A percentile compares a stretch with the other conserved stretches of the same genome.
Evolutionary conservation across 2,888 invertebrate genomes (phyloP).

Genomic region (Acanthosoma haemorrhoidale): DNA sequence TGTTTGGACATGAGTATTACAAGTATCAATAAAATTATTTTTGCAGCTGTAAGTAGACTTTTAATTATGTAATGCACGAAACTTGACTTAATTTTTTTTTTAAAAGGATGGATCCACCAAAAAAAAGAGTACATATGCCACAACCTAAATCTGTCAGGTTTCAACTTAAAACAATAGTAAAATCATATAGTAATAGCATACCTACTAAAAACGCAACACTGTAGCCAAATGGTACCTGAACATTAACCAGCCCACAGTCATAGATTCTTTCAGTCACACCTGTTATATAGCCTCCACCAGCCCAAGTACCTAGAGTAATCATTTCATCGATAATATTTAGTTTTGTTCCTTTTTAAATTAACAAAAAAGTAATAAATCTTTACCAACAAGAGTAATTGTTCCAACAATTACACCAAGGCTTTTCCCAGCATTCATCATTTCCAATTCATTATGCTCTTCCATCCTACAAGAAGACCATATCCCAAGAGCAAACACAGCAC

Average conservation of each 20-base stretch:
- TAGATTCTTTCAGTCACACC: conserved; percentile 65
- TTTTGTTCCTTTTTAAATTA: no score
- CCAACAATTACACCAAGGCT: conserved; percentile 63
- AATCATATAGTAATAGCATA: conserved; percentile 46
- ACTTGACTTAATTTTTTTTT: no score
- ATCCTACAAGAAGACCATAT: conserved; percentile 62
- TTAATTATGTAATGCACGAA: no score
- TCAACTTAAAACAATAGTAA: no score
- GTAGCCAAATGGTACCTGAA: conserved; percentile 67
- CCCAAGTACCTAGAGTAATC: conserved; percentile 49
- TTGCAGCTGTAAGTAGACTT: no score
- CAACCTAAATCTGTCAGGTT: no score
- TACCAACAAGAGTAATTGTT: conserved; percentile 65
- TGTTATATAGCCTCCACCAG: conserved; percentile 66
- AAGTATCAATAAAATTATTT: no score
- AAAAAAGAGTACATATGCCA: no score
- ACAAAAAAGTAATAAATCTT: no score
- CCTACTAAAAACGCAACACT: conserved; percentile 61
- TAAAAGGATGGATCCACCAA: no score
- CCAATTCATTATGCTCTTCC: conserved; percentile 56
- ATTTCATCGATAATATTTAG: not conserved
- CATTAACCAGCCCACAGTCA: conserved; percentile 58
- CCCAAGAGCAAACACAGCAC: conserved; percentile 59
- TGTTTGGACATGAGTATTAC: no score
- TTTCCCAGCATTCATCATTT: conserved; percentile 59